Evolutionary conservation across 2,888 invertebrate species (phyloP).

Genomic region (Ochropleura leucogaster): DNA sequence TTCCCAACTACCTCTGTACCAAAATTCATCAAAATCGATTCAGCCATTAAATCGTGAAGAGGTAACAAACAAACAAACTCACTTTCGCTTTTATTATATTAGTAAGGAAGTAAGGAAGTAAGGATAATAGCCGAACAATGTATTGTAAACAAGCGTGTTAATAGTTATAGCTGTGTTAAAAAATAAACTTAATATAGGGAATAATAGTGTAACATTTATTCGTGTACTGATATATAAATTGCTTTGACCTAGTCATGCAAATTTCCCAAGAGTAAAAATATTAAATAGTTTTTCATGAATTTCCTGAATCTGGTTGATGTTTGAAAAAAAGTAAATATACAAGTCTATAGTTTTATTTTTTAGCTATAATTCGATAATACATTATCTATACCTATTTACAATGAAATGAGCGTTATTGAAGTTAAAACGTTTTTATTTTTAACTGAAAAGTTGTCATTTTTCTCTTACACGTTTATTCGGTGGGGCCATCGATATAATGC

Average conservation of each 20-base stretch:
- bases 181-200: too few species aligned
- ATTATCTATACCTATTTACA: not conserved
- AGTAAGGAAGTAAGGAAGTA: too few species aligned
- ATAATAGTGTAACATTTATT: not conserved
- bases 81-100: too few species aligned
- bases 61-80: too few species aligned
- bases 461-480: conserved; percentile 1
- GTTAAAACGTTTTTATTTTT: not conserved
- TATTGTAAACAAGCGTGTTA: too few species aligned
- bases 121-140: too few species aligned
- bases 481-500: conserved; percentile 3
- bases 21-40: too few species aligned
- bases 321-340: not conserved
- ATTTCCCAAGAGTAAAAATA: not conserved
- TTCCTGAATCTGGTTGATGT: not conserved
- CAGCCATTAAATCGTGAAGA: too few species aligned
- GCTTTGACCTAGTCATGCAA: too few species aligned
- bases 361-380: not conserved
- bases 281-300: too few species aligned
- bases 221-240: not conserved
- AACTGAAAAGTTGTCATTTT: not conserved
- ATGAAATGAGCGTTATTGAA: not conserved
- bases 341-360: not conserved
- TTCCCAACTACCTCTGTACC: too few species aligned
- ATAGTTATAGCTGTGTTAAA: too few species aligned